These are phyloP conservation scores for Iguana delicatissima DNA, from an alignment of 2,797 vertebrate species.

Conservation along the genomic window DNA sequence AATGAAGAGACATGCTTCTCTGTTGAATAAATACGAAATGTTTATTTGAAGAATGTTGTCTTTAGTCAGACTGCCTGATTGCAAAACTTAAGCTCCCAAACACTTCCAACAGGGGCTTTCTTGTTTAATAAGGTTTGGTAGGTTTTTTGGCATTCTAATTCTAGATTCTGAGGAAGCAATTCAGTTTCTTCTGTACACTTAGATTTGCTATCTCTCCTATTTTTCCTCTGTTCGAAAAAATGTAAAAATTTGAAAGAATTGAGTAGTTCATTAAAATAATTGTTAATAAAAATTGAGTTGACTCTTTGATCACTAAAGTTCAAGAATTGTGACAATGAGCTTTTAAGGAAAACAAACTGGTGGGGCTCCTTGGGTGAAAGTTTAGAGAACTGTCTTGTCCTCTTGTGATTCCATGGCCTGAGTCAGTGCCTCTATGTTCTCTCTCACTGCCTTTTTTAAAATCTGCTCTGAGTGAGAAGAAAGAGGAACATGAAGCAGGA, in stretches of 20 bases:
- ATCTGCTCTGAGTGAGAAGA: not conserved
- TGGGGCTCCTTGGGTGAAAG: not conserved
- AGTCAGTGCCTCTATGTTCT: not conserved
- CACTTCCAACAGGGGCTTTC: not conserved
- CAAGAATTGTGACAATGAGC: not conserved
- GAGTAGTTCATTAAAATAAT: conserved; percentile 16
- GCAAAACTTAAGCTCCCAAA: not conserved
- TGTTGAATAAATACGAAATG: not conserved
- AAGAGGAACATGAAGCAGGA: not conserved
- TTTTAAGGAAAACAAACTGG: not conserved
- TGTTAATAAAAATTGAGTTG: not conserved
- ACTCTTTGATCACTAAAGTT: not conserved
- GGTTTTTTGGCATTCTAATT: not conserved
- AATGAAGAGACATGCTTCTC: not conserved
- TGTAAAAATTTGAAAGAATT: not conserved
- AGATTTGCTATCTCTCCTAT: not conserved
- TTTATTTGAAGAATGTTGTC: conserved; percentile 3
- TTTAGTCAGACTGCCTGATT: not conserved
- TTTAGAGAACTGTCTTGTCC: not conserved
- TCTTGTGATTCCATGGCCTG: not conserved
- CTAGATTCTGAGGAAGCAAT: not conserved
- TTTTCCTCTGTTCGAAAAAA: not conserved
- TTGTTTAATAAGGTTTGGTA: not conserved
- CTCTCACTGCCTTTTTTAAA: too few species aligned
- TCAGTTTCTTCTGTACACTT: not conserved